Evolutionary conservation across 2,113 vertebrate species (phyloP), one percentile per base, ranked within the genome.

Genomic region (Neotragus moschatus): DNA sequence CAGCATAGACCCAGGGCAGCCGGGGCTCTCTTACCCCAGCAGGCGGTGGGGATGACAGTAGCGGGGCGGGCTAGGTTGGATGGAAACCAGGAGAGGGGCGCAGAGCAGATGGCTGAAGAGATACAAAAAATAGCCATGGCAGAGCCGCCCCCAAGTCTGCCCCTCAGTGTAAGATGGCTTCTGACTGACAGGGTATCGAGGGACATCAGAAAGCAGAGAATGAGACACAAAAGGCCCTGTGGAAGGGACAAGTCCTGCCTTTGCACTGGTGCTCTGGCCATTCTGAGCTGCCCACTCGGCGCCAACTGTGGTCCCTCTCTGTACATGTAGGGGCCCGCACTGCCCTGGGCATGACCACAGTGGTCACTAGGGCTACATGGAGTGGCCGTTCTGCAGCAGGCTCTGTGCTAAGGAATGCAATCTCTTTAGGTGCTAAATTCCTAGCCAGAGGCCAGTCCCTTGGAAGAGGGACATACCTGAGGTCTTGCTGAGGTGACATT

Each of bases 301-400:
- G 28, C 6, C 28, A 26, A 7, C 28, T 33, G 51, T 5, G 11
- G 15, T 5, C 3, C 4, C 0, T 33, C 73, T 89, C 43, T 60
- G 8, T 25, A 30, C 30, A 28, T 2, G 13, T 11, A 49, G 60
- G 63, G 66, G 9, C 16, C 43, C 14, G 43, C 14, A 23, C 15
- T 3, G 10, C 15, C 19, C 6, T 2, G 2, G 14, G 15, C 4
- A 7, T 26, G 45, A 63, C 81, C 1, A 0, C 2, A 8, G 14
- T 2, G 7, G 79, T 63, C 56, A 2, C 21, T 1, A 13, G 33
- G 17, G 53, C n/a, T 28, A 0, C 5, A 0, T 10, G 56, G 6
- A 5, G 1, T 6, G 53, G n/a, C 2, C 21, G 2, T 3, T 8
- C 10, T 8, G 51, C 26, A 14, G 28, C 13, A 66, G 94, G n/a